These are phyloP conservation scores for Drosophila yakuba DNA, from an alignment of 1,140 invertebrate species.

Conservation along the genomic window DNA sequence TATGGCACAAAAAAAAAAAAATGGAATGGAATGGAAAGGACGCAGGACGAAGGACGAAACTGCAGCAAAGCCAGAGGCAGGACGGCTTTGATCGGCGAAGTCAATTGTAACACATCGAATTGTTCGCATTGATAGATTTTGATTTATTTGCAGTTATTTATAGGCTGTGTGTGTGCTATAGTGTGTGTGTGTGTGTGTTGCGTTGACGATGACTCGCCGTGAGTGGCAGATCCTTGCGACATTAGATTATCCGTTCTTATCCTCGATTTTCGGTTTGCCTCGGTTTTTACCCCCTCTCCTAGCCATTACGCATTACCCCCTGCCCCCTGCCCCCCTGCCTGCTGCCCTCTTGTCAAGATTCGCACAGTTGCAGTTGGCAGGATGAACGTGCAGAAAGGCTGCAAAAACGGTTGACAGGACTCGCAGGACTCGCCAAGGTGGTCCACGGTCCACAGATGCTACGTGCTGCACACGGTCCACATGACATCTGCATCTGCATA, in stretches of 20 bases:
- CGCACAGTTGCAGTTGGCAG: conserved; percentile 43
- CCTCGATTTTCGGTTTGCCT: conserved; percentile 68
- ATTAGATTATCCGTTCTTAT: conserved; percentile 83
- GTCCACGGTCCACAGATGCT: conserved; percentile 32
- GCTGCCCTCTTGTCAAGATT: conserved; percentile 5
- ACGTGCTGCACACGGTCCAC: conserved; percentile 71
- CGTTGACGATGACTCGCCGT: conserved; percentile 62
- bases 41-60: conserved; percentile 60
- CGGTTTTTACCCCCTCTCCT: conserved; percentile 52
- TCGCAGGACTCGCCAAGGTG: conserved; percentile 39
- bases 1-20: conserved; percentile 51
- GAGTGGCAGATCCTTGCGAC: conserved; percentile 72
- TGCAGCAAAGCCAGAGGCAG: conserved; percentile 49
- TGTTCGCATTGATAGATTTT: conserved; percentile 83
- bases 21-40: conserved; percentile 11
- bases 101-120: conserved; percentile 83
- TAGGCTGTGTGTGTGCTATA: conserved; percentile 56
- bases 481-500: conserved; percentile 65
- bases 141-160: conserved; percentile 84
- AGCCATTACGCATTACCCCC: conserved; percentile 42
- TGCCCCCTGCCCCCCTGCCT: neutral
- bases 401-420: conserved; percentile 14
- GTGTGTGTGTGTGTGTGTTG: conserved; percentile 20
- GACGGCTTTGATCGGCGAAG: conserved; percentile 81
- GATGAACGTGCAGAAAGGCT: conserved; percentile 44